A percentile compares a stretch with the other conserved stretches of the same genome.
phyloP scores from a whole-genome alignment of 2,888 invertebrate genomes.

The Thymelicus sylvestris region DNA sequence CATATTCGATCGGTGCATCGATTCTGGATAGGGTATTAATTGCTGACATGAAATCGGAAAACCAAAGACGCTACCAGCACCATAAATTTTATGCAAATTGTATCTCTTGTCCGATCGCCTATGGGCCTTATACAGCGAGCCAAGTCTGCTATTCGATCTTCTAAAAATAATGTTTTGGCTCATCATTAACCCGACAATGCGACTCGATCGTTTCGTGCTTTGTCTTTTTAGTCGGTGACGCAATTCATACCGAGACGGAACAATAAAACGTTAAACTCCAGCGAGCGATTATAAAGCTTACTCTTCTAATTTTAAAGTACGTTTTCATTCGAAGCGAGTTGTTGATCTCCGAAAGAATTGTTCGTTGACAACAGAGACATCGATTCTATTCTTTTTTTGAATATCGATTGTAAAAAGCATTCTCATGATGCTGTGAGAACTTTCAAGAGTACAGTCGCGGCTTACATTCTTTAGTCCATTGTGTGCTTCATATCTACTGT shows the following conservation, averaged over 20 bases:
- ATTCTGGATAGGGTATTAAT: conserved; percentile 34
- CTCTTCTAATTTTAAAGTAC: conserved; percentile 44
- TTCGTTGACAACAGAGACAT: conserved; percentile 84
- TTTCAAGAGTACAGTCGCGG: conserved; percentile 70
- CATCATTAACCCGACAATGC: conserved; percentile 77
- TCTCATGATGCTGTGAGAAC: conserved; percentile 82
- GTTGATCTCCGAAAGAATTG: conserved; percentile 78
- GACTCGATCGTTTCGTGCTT: conserved; percentile 74
- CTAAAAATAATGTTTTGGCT: conserved; percentile 82
- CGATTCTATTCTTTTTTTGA: conserved; percentile 80
- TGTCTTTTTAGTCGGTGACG: conserved; percentile 83
- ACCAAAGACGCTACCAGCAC: conserved; percentile 64
- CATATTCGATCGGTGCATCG: conserved; percentile 22
- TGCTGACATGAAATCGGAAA: conserved; percentile 36
- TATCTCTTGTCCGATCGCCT: conserved; percentile 62
- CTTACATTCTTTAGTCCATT: conserved; percentile 73
- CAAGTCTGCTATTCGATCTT: conserved; percentile 53
- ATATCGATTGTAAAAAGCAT: conserved; percentile 83
- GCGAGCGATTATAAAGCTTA: conserved; percentile 51
- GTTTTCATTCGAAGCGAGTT: conserved; percentile 45
- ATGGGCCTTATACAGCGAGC: conserved; percentile 65
- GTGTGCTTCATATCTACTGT: conserved; percentile 53
- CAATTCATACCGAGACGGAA: conserved; percentile 77
- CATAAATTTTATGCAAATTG: conserved; percentile 69
- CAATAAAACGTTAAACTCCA: conserved; percentile 60